Conservation (phyloP, 2,113 vertebrate species). For the Megaleporinus macrocephalus region DNA sequence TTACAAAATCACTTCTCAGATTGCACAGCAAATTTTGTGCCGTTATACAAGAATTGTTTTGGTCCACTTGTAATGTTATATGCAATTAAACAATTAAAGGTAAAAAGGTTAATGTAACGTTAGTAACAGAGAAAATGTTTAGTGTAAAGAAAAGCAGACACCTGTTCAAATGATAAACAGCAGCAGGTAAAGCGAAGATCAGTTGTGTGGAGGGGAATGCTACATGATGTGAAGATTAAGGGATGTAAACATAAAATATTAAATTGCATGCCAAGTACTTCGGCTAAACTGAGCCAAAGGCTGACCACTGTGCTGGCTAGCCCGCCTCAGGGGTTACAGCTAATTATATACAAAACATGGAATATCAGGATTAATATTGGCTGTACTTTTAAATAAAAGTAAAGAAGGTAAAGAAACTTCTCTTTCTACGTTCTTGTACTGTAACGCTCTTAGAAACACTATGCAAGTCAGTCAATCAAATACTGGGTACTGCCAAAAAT, state of each 20-base stretch:
- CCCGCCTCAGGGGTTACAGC: not conserved
- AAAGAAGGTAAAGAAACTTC: not conserved
- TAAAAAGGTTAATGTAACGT: not conserved
- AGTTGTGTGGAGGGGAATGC: not conserved
- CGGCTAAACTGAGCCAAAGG: not conserved
- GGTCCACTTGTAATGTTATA: conserved; percentile 38
- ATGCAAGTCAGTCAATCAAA: not conserved
- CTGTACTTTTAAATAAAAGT: not conserved
- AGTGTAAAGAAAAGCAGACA: not conserved
- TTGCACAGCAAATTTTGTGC: conserved; percentile 19
- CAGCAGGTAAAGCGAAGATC: not conserved
- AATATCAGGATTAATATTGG: not conserved
- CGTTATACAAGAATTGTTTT: conserved; percentile 47
- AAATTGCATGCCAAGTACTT: not conserved
- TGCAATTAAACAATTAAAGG: conserved; percentile 28
- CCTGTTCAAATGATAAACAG: not conserved
- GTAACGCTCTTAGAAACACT: not conserved
- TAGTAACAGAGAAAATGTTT: conserved; percentile 35
- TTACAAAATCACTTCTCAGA: conserved; percentile 40
- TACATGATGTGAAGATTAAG: not conserved
- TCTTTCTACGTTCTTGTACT: not conserved
- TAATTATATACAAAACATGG: not conserved
- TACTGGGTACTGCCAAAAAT: not conserved
- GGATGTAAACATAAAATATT: not conserved
- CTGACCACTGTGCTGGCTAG: not conserved